Evolutionary conservation across 1,140 invertebrate species (phyloP), one percentile per base, ranked within the genome.

Genomic region (Dendrolimus kikuchii): DNA sequence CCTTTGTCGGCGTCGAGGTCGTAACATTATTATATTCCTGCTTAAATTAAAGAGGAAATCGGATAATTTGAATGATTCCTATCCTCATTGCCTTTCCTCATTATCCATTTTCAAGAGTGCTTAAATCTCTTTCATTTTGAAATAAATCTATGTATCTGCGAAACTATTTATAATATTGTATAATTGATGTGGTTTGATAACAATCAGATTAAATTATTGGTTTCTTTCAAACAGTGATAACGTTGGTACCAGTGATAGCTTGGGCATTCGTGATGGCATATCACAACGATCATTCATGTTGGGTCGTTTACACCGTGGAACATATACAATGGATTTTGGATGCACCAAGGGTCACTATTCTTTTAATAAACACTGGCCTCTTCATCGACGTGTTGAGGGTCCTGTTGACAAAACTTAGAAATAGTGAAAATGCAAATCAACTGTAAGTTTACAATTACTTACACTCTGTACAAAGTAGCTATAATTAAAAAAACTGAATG

Each of bases 281-380:
- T 0, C 48, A 70, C 40, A 78, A 88, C 57, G 68, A 88, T 60
- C 75, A 79, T 39, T 82, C 88, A 8, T 91, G 90, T 66, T 91
- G 90, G 90, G 61, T 89, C 42, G 84, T 89, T 4, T 89, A 90
- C 59, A 80, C 70, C 0, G 64, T 86, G 4, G 62, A 66, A 5
- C 67, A 88, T 39, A 59, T 87, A 0, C 88, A 90, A 60, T 91
- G 90, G 90, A 81, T 88, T 4, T 65, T 88, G 5, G 90, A 91
- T 64, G 84, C 72, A 5, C 90, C 90, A 10, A 75, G 89, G 43
- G 66, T 90, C 4, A 54, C 76, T 8, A 88, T 90, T 41, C 68
- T 91, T 10, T n/a, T 84, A 0, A 58, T 90, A 7, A 91, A 91
- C 57, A 80, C 81, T 0, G 46, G 79, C 0, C 72, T 91, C 0